phyloP scores from a whole-genome alignment of 2,888 invertebrate genomes.

The Trypoxylon attenuatum region DNA sequence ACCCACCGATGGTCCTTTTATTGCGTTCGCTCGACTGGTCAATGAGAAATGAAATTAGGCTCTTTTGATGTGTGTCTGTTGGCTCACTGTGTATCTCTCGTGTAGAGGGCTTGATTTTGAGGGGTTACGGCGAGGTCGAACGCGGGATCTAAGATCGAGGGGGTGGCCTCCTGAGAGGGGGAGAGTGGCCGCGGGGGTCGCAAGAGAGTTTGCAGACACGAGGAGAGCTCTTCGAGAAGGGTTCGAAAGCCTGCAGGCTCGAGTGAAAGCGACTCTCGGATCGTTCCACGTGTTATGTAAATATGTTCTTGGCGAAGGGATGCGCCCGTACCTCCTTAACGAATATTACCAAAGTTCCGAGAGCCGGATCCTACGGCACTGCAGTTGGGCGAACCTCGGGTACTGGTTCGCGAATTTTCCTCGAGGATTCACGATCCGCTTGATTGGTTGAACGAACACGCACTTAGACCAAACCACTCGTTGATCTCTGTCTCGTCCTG shows the following conservation, averaged over 20 bases:
- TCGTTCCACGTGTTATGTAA: constrained; percentile 56
- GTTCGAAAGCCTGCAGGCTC: constrained; percentile 35
- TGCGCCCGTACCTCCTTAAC: constrained; percentile 45
- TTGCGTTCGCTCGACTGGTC: constrained; percentile 47
- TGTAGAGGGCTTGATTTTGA: constrained; percentile 42
- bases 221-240: constrained; percentile 27
- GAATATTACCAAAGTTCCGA: constrained; percentile 55
- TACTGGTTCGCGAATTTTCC: constrained; percentile 2
- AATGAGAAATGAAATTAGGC: constrained; percentile 63
- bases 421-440: constrained; percentile 9
- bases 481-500: not conserved
- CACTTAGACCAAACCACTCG: constrained; percentile 10
- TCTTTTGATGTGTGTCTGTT: constrained; percentile 60
- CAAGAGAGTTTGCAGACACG: constrained; percentile 49
- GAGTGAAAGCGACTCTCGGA: constrained; percentile 37
- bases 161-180: not conserved
- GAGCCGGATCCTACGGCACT: constrained; percentile 22
- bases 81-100: not conserved
- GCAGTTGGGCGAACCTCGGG: not conserved
- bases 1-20: too few relatives aligned
- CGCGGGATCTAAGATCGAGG: not conserved
- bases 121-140: constrained; percentile 1
- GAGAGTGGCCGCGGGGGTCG: constrained; percentile 46
- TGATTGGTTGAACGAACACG: constrained; percentile 16
- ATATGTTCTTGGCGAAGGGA: constrained; percentile 45